Conservation (phyloP, 2,888 invertebrate genomes). For the Amphiduros pacificus region DNA sequence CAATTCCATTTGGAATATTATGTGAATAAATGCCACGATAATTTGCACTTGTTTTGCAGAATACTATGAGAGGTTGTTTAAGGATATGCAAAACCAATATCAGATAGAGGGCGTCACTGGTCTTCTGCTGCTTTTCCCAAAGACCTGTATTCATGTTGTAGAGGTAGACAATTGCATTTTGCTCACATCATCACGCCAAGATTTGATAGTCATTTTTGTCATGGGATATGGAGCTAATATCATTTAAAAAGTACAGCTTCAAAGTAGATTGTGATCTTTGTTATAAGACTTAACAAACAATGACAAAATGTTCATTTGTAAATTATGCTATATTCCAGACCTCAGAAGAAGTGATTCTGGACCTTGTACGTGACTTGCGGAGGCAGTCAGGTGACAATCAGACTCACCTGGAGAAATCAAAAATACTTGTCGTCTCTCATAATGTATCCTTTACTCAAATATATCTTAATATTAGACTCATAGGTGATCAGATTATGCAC, state of each 20-base stretch:
- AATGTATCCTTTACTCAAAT: constrained; percentile 29
- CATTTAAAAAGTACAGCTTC: too few species aligned
- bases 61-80: constrained; percentile 47
- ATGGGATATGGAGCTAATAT: too few species aligned
- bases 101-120: constrained; percentile 52
- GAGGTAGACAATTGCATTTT: constrained; percentile 45
- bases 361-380: constrained; percentile 13
- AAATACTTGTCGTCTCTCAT: constrained; percentile 29
- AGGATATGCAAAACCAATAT: constrained; percentile 42
- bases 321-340: constrained; percentile 23
- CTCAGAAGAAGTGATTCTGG: constrained; percentile 23
- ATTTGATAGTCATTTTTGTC: too few species aligned
- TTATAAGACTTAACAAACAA: too few species aligned
- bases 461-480: not conserved
- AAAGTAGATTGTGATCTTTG: too few species aligned
- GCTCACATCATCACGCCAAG: too few species aligned
- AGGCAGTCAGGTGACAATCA: constrained; percentile 2
- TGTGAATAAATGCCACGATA: too few species aligned
- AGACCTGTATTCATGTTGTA: constrained; percentile 52
- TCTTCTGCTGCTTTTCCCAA: constrained; percentile 52
- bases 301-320: too few species aligned
- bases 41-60: too few species aligned
- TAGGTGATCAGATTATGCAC: too few species aligned
- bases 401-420: constrained; percentile 19
- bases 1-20: too few species aligned